Evolutionary conservation across 2,113 vertebrate genomes (phyloP).

Genomic region (Petroica traversi): DNA sequence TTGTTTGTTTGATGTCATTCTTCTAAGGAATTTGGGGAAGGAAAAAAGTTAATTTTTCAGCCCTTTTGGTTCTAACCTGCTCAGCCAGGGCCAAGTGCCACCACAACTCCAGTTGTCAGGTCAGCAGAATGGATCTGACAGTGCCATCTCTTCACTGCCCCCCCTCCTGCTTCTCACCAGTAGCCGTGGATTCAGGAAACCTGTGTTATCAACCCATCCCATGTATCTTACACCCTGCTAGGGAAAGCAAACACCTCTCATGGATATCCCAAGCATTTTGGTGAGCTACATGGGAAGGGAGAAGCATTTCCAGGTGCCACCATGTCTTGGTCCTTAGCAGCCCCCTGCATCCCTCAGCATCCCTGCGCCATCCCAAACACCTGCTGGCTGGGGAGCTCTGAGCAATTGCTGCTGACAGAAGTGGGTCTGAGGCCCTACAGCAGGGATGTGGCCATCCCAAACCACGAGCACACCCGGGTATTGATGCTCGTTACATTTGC

Average conservation of each 20-base stretch:
- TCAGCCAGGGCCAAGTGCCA: background rate
- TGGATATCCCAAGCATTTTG: background rate
- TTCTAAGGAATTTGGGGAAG: background rate
- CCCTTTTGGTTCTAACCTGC: background rate
- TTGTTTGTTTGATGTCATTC: background rate
- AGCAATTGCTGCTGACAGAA: background rate
- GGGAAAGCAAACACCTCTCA: background rate
- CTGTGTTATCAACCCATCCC: accelerated
- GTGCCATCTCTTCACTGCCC: background rate
- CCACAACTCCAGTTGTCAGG: background rate
- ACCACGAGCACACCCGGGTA: accelerated
- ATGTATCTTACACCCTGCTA: background rate
- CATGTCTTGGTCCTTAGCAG: background rate
- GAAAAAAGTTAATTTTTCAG: background rate
- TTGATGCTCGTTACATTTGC: background rate
- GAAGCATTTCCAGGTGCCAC: background rate
- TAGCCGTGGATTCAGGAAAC: background rate
- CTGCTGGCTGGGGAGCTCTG: background rate
- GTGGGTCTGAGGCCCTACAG: background rate
- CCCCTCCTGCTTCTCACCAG: background rate
- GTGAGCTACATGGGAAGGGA: background rate
- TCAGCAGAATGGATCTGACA: background rate
- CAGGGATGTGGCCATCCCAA: background rate
- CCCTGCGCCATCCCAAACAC: background rate
- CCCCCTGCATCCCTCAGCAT: background rate